Evolutionary conservation across 2,888 invertebrate genomes (phyloP), one percentile per base, ranked within the genome.

Genomic region (Megastigmus dorsalis): DNA sequence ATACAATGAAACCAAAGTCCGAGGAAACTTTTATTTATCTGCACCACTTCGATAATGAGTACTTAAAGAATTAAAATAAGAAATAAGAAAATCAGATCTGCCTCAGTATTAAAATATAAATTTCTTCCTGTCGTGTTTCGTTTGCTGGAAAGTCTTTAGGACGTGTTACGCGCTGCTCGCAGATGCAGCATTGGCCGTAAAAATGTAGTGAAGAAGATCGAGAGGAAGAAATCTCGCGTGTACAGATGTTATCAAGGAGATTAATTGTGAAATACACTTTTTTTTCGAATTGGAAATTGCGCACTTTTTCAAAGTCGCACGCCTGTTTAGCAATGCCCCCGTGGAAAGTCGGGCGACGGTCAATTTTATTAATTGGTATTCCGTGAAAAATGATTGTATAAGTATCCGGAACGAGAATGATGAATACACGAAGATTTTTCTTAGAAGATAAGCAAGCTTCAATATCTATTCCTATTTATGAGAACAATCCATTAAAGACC

Each of bases 211-310:
- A 20, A 20, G 3, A 54, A 55, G 41, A 43, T 66, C 30, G 7
- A 33, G 30, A 36, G 50, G 28, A 23, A 28, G 20, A 10, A 41
- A 23, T 28, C 0, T 33, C 13, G 6, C 45, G 20, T 20, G 55
- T 41, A 28, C n/a, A 57, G 67, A 67, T 67, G 43, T 45, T 57
- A 67, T 67, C 67, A 10, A 10, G 6, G 45, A 57, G 67, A 67
- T 67, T 67, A 45, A 67, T 67, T 67, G 57, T 36, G 57, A 48
- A 67, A 45, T 23, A 38, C 43, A 7, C 57, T 33, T 57, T 41
- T 41, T 28, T 33, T 23, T 57, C 57, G 41, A 55, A 66, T 54
- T 55, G 45, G 23, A 55, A 66, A 66, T 30, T 54, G 43, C 50
- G 36, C 48, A 13, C 26, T 57, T 57, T 50, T 67, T 67, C 48